These are phyloP conservation scores for Thysanoteuthis rhombus DNA, from an alignment of 2,888 invertebrate species.

Conservation along the genomic window DNA sequence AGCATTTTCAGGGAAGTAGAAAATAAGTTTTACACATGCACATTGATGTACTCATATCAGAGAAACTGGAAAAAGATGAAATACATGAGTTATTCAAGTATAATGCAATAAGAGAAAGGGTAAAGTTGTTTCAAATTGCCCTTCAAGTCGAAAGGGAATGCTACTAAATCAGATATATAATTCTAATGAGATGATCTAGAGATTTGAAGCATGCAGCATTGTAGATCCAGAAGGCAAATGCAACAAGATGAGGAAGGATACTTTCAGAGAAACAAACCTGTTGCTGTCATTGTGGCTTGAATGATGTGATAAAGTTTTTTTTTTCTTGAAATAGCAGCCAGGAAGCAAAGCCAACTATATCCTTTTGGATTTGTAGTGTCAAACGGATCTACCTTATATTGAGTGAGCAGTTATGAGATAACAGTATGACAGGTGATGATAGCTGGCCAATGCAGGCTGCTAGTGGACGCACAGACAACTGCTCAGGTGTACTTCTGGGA, in stretches of 20 bases:
- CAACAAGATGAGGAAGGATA: neutral
- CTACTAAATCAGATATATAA: too few species aligned
- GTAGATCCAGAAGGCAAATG: neutral
- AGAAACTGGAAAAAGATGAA: neutral
- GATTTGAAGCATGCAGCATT: neutral
- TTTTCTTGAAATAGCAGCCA: neutral
- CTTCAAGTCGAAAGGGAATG: too few species aligned
- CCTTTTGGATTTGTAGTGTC: neutral
- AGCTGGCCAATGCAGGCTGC: neutral
- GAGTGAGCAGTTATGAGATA: neutral
- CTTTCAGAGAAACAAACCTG: neutral
- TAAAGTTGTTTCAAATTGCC: neutral
- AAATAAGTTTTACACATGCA: neutral
- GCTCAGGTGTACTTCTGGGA: neutral
- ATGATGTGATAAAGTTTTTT: neutral
- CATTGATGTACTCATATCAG: neutral
- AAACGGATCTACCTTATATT: neutral
- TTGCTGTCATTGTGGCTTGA: neutral
- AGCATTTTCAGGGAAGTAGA: neutral
- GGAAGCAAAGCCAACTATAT: neutral
- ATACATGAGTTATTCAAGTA: neutral
- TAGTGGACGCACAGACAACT: neutral
- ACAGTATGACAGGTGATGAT: neutral
- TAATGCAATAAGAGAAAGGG: neutral
- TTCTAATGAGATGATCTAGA: neutral